Percentiles rank a stretch among this genome's conserved stretches.
Evolutionary conservation across 2,113 vertebrate species (phyloP).

Genomic region (Conger conger): DNA sequence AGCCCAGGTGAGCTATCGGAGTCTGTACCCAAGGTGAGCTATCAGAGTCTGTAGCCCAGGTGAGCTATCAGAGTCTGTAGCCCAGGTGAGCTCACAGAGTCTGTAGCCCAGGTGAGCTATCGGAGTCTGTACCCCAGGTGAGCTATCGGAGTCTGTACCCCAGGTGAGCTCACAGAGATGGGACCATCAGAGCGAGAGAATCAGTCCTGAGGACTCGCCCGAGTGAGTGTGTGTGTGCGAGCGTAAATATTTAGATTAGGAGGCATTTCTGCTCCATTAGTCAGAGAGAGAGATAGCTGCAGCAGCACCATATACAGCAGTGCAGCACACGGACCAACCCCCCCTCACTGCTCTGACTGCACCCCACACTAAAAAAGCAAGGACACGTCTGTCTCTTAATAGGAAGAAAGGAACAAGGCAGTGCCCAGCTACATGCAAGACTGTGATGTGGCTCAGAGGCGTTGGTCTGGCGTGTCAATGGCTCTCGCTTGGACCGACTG

Average conservation of each 20-base stretch:
- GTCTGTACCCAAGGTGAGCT: too few relatives aligned
- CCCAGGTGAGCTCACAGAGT: too few relatives aligned
- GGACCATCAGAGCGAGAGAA: too few relatives aligned
- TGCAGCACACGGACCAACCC: constrained; percentile 17
- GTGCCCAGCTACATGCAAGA: constrained; percentile 34
- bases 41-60: too few relatives aligned
- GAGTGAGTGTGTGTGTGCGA: constrained; percentile 34
- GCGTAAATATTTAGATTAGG: constrained; percentile 52
- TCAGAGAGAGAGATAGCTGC: constrained; percentile 22
- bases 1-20: too few relatives aligned
- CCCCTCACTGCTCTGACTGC: background rate
- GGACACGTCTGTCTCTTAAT: background rate
- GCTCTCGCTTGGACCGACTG: too few relatives aligned
- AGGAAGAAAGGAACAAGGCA: background rate
- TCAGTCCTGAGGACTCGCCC: background rate
- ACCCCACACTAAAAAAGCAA: background rate
- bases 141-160: too few relatives aligned
- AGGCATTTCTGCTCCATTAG: constrained; percentile 42
- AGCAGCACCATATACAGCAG: constrained; percentile 53
- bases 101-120: too few relatives aligned
- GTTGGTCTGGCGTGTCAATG: constrained; percentile 38
- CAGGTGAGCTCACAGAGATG: too few relatives aligned
- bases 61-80: too few relatives aligned
- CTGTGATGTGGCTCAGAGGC: constrained; percentile 46
- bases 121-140: too few relatives aligned